Evolutionary conservation across 2,888 invertebrate species (phyloP).

Genomic region (Chrysodeixis includens): DNA sequence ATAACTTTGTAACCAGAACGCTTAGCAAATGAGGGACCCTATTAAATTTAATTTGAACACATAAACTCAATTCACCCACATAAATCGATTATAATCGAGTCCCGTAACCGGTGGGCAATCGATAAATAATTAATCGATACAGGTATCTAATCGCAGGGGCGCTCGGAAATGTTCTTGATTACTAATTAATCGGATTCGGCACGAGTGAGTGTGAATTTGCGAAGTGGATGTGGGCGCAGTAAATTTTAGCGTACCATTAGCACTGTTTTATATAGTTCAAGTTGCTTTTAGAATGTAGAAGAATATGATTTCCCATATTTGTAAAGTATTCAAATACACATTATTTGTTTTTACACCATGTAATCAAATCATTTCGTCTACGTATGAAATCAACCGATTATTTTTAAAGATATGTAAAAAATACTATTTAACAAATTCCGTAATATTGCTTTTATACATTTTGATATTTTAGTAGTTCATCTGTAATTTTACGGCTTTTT

Average conservation of each 20-base stretch:
- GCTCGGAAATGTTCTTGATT: constrained; percentile 39
- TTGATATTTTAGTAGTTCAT: too few relatives aligned
- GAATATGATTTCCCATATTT: background rate
- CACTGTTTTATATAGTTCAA: background rate
- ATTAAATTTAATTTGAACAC: constrained; percentile 24
- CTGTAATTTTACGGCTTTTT: too few relatives aligned
- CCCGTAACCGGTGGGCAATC: constrained; percentile 27
- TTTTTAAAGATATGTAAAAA: too few relatives aligned
- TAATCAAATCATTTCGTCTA: too few relatives aligned
- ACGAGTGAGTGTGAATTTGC: constrained; percentile 48
- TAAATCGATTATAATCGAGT: constrained; percentile 32
- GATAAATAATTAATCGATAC: constrained; percentile 47
- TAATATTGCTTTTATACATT: too few relatives aligned
- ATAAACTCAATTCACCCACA: constrained; percentile 36
- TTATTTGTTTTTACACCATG: too few relatives aligned
- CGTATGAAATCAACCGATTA: too few relatives aligned
- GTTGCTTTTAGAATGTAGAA: background rate
- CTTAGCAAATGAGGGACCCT: constrained; percentile 27
- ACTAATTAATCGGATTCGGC: constrained; percentile 45
- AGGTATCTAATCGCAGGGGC: constrained; percentile 38
- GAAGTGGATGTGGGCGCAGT: constrained; percentile 28
- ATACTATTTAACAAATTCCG: too few relatives aligned
- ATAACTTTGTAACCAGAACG: constrained; percentile 33
- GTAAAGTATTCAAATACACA: too few relatives aligned
- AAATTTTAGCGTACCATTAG: constrained; percentile 21